These are phyloP conservation scores for Orbicella faveolata DNA, from an alignment of 64 coral and sea anemone genomes.

Conservation along the genomic window DNA sequence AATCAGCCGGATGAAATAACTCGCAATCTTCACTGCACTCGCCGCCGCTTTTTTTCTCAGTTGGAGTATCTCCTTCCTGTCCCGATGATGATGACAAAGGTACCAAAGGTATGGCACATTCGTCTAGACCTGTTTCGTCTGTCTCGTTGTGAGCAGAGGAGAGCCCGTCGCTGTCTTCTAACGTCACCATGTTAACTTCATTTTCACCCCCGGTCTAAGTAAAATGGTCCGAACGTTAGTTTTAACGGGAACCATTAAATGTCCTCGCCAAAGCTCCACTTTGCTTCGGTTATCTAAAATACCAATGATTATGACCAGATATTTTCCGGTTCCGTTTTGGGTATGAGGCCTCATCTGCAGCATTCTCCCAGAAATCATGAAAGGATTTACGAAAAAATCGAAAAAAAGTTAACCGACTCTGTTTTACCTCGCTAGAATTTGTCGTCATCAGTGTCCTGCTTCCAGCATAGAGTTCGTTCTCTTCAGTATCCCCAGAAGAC, in stretches of 20 bases:
- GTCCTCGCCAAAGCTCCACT: too few species aligned
- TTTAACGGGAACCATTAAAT: background rate
- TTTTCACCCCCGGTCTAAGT: background rate
- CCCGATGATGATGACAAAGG: background rate
- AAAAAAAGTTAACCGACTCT: too few species aligned
- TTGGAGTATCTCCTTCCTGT: too few species aligned
- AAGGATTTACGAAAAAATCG: too few species aligned
- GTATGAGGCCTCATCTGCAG: too few species aligned
- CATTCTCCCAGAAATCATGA: too few species aligned
- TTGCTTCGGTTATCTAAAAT: too few species aligned
- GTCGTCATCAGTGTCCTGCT: background rate
- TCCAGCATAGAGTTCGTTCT: background rate
- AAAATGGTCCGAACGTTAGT: background rate
- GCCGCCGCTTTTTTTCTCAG: background rate
- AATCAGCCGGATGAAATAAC: background rate
- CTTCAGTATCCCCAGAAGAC: background rate
- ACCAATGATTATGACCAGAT: too few species aligned
- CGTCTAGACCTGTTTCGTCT: background rate
- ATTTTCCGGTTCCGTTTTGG: too few species aligned
- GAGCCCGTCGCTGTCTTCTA: background rate
- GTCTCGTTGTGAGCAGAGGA: background rate
- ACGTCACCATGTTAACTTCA: background rate
- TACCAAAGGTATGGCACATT: background rate
- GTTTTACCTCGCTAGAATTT: background rate
- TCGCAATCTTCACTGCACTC: conserved; percentile 13